Evolutionary conservation across 2,797 vertebrate genomes (phyloP).

Genomic region (Avahi laniger): DNA sequence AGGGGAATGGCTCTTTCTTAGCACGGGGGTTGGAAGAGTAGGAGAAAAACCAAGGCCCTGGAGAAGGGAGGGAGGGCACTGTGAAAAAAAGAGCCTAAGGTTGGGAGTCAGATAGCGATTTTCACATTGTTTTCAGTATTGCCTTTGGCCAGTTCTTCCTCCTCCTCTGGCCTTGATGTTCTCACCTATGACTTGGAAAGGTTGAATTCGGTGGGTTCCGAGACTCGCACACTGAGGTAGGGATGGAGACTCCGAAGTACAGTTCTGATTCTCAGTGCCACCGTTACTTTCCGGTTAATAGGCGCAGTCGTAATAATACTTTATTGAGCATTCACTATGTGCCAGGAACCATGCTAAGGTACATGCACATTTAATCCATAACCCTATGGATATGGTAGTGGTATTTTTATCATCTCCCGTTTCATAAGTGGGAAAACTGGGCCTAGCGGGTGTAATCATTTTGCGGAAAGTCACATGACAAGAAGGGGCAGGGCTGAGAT

Average conservation of each 20-base stretch:
- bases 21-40: neutral
- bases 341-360: neutral
- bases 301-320: rapidly evolving
- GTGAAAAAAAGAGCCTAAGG: neutral
- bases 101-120: neutral
- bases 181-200: neutral
- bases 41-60: neutral
- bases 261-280: neutral
- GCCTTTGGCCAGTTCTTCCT: neutral
- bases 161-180: neutral
- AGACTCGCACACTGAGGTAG: neutral
- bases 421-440: neutral
- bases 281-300: neutral
- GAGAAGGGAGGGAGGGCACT: neutral
- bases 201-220: neutral
- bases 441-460: neutral
- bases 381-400: neutral
- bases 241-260: neutral
- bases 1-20: neutral
- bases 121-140: neutral
- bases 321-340: too few relatives aligned
- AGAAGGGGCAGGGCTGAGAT: neutral
- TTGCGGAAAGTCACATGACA: neutral
- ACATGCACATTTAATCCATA: too few relatives aligned
- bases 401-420: neutral